A percentile compares a stretch with the other conserved stretches of the same genome.
Conservation (phyloP, 2,888 invertebrate species). For the Microctonus aethiopoides region DNA sequence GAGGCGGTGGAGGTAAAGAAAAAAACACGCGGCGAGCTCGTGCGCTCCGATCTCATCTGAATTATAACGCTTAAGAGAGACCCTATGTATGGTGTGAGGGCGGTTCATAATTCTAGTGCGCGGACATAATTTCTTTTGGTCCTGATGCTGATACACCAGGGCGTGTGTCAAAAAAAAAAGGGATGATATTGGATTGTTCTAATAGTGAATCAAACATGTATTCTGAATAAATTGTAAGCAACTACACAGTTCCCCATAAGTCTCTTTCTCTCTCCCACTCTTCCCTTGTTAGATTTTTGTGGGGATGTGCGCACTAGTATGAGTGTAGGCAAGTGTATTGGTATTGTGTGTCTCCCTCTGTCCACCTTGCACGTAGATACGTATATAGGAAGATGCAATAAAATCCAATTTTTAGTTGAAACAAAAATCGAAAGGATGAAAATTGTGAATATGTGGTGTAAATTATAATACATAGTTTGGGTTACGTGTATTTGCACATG, state of each 20-base stretch:
- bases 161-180: neutral
- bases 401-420: neutral
- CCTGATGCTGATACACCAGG: neutral
- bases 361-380: neutral
- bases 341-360: neutral
- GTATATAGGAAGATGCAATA: neutral
- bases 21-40: constrained; percentile 34
- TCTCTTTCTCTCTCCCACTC: neutral
- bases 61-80: neutral
- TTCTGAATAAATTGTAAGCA: neutral
- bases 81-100: neutral
- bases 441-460: neutral
- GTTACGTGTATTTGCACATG: neutral
- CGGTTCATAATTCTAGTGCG: neutral
- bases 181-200: neutral
- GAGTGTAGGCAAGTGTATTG: neutral
- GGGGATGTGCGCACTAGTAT: neutral
- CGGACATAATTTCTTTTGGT: neutral
- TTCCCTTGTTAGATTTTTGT: neutral
- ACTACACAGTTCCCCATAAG: neutral
- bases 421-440: neutral
- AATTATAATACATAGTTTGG: neutral
- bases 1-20: constrained; percentile 29
- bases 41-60: neutral
- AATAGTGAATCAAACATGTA: neutral